phyloP scores from a whole-genome alignment of 1,140 invertebrate species.

The Pseudobourletiella spinata region DNA sequence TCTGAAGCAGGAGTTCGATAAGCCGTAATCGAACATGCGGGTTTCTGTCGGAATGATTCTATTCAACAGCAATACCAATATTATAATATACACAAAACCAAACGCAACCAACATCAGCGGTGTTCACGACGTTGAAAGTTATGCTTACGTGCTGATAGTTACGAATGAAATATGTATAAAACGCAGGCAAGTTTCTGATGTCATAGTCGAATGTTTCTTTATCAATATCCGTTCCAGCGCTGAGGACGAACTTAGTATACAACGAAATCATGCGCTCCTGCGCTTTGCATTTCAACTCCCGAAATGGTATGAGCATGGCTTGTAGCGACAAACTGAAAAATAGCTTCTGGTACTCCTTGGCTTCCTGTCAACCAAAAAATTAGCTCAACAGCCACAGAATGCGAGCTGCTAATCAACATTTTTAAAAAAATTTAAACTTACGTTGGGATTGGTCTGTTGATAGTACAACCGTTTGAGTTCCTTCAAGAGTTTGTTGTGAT shows the following conservation, averaged over 20 bases:
- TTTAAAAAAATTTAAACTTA: not conserved
- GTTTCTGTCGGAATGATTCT: not conserved
- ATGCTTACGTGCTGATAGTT: too few species aligned
- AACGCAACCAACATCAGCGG: too few species aligned
- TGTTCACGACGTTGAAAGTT: too few species aligned
- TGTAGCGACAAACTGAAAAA: not conserved
- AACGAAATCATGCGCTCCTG: not conserved
- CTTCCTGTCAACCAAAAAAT: not conserved
- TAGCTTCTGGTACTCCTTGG: not conserved
- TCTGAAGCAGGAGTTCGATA: not conserved
- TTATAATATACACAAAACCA: too few species aligned
- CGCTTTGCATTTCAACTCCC: not conserved
- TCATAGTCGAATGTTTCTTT: not conserved
- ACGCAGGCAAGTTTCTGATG: not conserved
- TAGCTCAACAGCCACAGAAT: not conserved
- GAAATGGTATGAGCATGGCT: not conserved
- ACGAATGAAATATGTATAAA: not conserved
- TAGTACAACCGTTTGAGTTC: not conserved
- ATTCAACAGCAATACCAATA: too few species aligned
- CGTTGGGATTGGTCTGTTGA: not conserved
- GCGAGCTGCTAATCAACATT: not conserved
- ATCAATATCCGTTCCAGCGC: not conserved
- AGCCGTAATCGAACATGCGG: not conserved
- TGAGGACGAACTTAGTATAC: not conserved
- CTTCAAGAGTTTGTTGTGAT: too few species aligned